Percentiles rank a stretch among this genome's conserved stretches.
These are phyloP conservation scores for Sebastes minor DNA, from an alignment of 2,797 vertebrate species.

Conservation along the genomic window DNA sequence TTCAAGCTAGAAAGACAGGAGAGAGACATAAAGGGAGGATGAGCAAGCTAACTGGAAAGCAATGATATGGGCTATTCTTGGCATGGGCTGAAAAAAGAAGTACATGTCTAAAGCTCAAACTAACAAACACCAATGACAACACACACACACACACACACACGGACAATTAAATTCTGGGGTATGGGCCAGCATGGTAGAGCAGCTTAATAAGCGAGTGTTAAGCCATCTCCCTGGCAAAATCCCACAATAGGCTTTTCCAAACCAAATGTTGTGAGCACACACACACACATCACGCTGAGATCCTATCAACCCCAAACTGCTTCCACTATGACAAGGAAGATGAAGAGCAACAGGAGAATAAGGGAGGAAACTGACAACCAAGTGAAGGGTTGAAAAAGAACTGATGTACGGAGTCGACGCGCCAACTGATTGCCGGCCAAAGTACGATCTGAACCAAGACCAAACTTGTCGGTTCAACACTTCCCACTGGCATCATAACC, in stretches of 20 bases:
- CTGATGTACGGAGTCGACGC: not conserved
- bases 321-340: slow-evolving; percentile 32
- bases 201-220: slow-evolving; percentile 54
- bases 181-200: slow-evolving; percentile 34
- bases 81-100: not conserved
- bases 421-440: not conserved
- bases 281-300: slow-evolving; percentile 4
- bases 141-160: slow-evolving; percentile 3
- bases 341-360: slow-evolving; percentile 8
- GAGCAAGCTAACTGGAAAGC: slow-evolving; percentile 22
- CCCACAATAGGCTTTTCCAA: slow-evolving; percentile 47
- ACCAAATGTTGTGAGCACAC: slow-evolving; percentile 33
- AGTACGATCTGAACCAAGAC: not conserved
- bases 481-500: not conserved
- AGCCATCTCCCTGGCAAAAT: slow-evolving; percentile 59
- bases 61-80: slow-evolving; percentile 48
- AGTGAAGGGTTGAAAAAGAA: not conserved
- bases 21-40: slow-evolving; percentile 7
- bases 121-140: slow-evolving; percentile 18
- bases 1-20: slow-evolving; percentile 22
- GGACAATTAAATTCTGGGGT: slow-evolving; percentile 44
- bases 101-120: slow-evolving; percentile 20
- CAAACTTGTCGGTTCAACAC: not conserved
- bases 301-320: slow-evolving; percentile 32
- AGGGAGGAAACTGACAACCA: not conserved